Evolutionary conservation across 1,140 invertebrate species (phyloP).

Genomic region (Saccostrea echinata): DNA sequence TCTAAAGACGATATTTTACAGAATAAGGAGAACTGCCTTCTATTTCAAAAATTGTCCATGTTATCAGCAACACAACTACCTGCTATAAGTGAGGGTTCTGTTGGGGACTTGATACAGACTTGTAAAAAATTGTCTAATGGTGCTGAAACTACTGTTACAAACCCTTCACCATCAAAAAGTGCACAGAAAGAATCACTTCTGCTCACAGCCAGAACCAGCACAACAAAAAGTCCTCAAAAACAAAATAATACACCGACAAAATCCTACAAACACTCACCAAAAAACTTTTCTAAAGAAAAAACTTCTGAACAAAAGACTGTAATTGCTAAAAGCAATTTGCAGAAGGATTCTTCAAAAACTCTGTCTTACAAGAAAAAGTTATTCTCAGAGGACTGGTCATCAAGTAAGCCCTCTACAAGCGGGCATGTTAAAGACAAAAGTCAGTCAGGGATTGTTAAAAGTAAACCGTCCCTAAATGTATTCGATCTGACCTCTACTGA

Average conservation of each 20-base stretch:
- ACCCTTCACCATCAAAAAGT: not conserved
- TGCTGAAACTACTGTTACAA: not conserved
- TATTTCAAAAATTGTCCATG: constrained; percentile 14
- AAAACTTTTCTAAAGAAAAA: not conserved
- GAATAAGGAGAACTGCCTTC: not conserved
- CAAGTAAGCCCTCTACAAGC: not conserved
- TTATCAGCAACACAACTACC: not conserved
- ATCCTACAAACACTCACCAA: not conserved
- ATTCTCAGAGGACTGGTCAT: not conserved
- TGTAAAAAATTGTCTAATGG: not conserved
- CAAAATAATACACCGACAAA: not conserved
- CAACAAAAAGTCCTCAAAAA: not conserved
- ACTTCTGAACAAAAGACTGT: not conserved
- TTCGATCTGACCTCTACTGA: not conserved
- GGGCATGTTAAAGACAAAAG: not conserved
- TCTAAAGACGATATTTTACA: not conserved
- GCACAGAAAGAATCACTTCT: not conserved
- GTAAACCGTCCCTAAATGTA: not conserved
- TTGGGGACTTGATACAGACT: not conserved
- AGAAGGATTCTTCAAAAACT: not conserved
- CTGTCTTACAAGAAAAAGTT: not conserved
- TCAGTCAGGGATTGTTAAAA: not conserved
- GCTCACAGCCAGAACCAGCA: not conserved
- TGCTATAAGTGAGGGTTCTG: not conserved
- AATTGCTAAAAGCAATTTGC: not conserved